Evolutionary conservation across 92 coral and sea anemone genomes (phyloP), one percentile per base, ranked within the genome.

Genomic region (Paramuricea clavata): DNA sequence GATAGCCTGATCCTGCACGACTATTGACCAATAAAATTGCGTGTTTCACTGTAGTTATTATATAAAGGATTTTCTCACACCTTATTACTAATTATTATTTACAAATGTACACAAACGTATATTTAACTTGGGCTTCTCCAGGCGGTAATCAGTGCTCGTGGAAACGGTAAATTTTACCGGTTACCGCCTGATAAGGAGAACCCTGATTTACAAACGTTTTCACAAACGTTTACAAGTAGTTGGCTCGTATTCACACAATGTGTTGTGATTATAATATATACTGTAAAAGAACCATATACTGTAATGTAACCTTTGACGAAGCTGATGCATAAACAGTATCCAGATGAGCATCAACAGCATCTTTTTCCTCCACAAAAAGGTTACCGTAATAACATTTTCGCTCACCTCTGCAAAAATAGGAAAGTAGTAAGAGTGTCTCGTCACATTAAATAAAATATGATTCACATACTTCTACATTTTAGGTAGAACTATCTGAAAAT

Each of bases 361-460:
- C 77, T 15, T 71, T 33, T 36, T 71, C 77, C n/a, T 71, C 77
- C 43, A 71, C 49, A 71, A 71, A 71, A 33, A 71, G 49, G 31
- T 71, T 71, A 32, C 77, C 77, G 23, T 71, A 71, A 36, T 71
- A 71, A n/a, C 77, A 71, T 42, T 71, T 71, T 36, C 77, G 10
- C 12, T 71, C 77, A 71, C 77, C 77, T 71, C 77, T 71, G 49
- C 74, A 68, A 68, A 65, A 65, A 65, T 65, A 50, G 21, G 11
- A 50, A 16, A 19, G 59, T 50, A 50, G 21, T 42, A 42, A 59
- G 68, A 59, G 68, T 59, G 68, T 59, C 30, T 59, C 15, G 68
- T 59, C 68, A 59, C 23, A 59, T 59, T 59, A 59, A 59, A n/a
- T 26, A n/a, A n/a, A 59, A 59, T 19, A 59, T 59, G 30, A 19